Evolutionary conservation across 2,797 vertebrate species (phyloP).

Genomic region (Peromyscus melanophrys): DNA sequence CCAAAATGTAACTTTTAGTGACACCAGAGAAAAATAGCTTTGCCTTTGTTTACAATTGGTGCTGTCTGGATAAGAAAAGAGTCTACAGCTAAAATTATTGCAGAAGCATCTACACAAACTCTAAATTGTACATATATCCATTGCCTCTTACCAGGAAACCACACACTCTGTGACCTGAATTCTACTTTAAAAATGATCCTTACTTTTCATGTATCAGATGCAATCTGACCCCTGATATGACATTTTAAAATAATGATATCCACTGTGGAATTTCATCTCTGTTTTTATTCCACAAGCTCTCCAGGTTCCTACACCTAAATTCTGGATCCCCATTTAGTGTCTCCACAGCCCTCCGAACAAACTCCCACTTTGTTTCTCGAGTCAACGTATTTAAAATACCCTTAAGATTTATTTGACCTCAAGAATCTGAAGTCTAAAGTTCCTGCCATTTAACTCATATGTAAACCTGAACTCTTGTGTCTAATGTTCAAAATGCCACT

Average conservation of each 20-base stretch:
- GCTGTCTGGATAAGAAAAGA: not conserved
- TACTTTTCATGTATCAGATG: not conserved
- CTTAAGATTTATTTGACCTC: not conserved
- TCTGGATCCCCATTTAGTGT: not conserved
- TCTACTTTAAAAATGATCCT: not conserved
- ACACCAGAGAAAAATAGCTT: not conserved
- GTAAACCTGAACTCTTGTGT: not conserved
- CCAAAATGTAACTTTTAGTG: slow-evolving; percentile 12
- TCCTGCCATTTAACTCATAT: not conserved
- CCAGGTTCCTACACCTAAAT: not conserved
- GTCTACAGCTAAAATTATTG: not conserved
- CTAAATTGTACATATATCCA: not conserved
- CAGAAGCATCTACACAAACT: not conserved
- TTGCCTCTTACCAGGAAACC: not conserved
- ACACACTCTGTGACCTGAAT: not conserved
- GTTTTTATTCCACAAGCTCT: not conserved
- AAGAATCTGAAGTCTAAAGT: not conserved
- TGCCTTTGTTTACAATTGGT: not conserved
- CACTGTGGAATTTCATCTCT: slow-evolving; percentile 18
- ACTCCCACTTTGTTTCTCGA: not conserved
- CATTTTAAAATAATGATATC: not conserved
- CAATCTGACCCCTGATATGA: not conserved
- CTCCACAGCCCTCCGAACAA: not conserved
- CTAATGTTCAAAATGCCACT: not conserved
- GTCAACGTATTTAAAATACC: not conserved